These are phyloP conservation scores for Echeneis naucrates DNA, from an alignment of 2,797 vertebrate species.

Conservation along the genomic window DNA sequence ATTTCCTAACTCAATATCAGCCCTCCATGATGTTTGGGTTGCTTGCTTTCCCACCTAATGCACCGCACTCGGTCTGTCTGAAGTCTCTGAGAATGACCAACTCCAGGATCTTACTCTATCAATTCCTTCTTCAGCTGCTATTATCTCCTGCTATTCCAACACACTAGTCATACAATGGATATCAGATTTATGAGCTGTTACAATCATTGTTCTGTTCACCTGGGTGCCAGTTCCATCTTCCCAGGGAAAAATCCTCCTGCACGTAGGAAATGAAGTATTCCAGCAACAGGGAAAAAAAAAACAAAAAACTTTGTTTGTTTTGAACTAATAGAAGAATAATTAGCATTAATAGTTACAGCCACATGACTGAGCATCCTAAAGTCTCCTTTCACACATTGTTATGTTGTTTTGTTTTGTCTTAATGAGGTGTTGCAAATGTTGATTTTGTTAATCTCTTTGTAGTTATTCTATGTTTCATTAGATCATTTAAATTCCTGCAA, in stretches of 20 bases:
- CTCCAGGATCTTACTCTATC: not conserved
- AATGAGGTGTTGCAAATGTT: slow-evolving; percentile 39
- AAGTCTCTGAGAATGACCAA: not conserved
- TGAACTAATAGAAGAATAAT: slow-evolving; percentile 41
- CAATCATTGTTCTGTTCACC: slow-evolving; percentile 6
- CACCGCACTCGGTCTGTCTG: not conserved
- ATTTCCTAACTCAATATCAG: not conserved
- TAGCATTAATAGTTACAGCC: slow-evolving; percentile 25
- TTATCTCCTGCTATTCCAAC: not conserved
- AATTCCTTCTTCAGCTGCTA: not conserved
- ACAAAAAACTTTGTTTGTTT: slow-evolving; percentile 37
- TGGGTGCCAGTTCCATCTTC: slow-evolving; percentile 13
- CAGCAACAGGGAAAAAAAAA: slow-evolving; percentile 1
- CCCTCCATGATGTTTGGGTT: not conserved
- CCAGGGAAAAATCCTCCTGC: not conserved
- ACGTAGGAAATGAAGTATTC: slow-evolving; percentile 26
- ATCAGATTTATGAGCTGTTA: not conserved
- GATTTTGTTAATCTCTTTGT: slow-evolving; percentile 30
- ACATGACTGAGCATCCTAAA: slow-evolving; percentile 39
- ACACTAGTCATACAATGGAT: not conserved
- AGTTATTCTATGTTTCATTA: slow-evolving; percentile 43
- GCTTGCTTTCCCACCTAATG: not conserved
- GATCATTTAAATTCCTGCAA: slow-evolving; percentile 27
- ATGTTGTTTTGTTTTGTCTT: slow-evolving; percentile 41
- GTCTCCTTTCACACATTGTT: slow-evolving; percentile 23